These are phyloP conservation scores for Acrossocheilus wenchowensis DNA, from an alignment of 2,797 vertebrate species.

Conservation along the genomic window DNA sequence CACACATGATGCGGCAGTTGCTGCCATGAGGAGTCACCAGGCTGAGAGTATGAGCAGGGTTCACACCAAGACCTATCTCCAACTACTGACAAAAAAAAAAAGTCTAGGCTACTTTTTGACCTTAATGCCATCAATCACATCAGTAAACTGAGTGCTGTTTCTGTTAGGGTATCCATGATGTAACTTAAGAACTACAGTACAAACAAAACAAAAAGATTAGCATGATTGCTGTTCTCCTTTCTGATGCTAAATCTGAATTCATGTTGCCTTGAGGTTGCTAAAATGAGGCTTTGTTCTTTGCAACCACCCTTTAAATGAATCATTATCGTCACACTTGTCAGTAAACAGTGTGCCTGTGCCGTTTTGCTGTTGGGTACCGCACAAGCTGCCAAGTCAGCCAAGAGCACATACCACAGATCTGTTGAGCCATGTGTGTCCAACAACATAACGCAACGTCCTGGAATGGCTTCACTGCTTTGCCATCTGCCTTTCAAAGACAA, in stretches of 20 bases:
- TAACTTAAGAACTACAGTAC: neutral
- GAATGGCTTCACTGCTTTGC: constrained; percentile 16
- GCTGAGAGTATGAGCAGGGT: constrained; percentile 3
- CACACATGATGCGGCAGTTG: constrained; percentile 32
- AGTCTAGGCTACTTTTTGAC: neutral
- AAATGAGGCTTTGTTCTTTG: constrained; percentile 10
- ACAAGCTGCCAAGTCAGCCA: constrained; percentile 38
- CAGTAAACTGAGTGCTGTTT: neutral
- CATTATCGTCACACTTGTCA: constrained; percentile 4
- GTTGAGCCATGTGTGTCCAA: constrained; percentile 25
- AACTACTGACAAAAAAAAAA: neutral
- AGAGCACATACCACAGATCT: constrained; percentile 38
- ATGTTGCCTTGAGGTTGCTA: neutral
- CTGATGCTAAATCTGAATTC: constrained; percentile 7
- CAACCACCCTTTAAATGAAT: constrained; percentile 5
- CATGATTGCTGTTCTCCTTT: constrained; percentile 5
- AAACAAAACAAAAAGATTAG: neutral
- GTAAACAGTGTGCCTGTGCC: neutral
- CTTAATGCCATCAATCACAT: neutral
- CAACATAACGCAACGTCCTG: constrained; percentile 15
- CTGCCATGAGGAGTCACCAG: constrained; percentile 31
- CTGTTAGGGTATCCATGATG: neutral
- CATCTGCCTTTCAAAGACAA: constrained; percentile 44
- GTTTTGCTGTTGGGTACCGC: neutral
- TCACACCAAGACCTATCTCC: constrained; percentile 1